Base-by-base conservation (phyloP, 2,888 invertebrate genomes). In the Teinopalpus imperialis region DNA sequence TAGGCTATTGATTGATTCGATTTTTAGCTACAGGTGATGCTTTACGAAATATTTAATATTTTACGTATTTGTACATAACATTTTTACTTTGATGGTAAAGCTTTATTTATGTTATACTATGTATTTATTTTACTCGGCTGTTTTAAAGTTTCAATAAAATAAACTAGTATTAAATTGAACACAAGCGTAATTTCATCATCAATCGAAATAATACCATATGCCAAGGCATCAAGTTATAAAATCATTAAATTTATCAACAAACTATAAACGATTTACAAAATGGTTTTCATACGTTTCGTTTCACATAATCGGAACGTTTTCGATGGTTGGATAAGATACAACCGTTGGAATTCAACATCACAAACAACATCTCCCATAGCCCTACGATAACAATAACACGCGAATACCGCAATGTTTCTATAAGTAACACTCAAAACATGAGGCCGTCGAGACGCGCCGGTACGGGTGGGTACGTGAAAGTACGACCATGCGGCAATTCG, bases 361-460 rank as follows among this genome's bases (percentile, higher is more conserved):
- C n/a, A n/a, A n/a, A n/a, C n/a, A n/a, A n/a, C n/a, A 9, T 9
- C 21, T 4, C 1, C 13, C 2, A 16, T n/a, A 34, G 14, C 10
- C 7, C 31, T 14, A 14, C 12, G 7, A 30, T 31, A 40, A 40
- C 23, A 40, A 30, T 40, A 31, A 41, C 40, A 41, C 13, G 7
- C 13, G 24, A 14, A 42, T 18, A 18, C 21, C 9, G 14, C 2
- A 21, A 14, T 10, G 14, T 40, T 40, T 12, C 42, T 16, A 31
- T 40, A 20, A 41, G 24, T 8, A 16, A 32, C 32, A 32, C 14
- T 41, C 31, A 23, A 40, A 41, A 41, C 41, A 41, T 7, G 16
- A 31, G 13, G 8, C 14, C 12, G 9, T 14, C 14, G 24, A 14
- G 10, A n/a, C 10, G n/a, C 12, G 14, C 7, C 14, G 8, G 32